Conservation (phyloP, 2,797 vertebrate species). For the Sandelia bainsii region DNA sequence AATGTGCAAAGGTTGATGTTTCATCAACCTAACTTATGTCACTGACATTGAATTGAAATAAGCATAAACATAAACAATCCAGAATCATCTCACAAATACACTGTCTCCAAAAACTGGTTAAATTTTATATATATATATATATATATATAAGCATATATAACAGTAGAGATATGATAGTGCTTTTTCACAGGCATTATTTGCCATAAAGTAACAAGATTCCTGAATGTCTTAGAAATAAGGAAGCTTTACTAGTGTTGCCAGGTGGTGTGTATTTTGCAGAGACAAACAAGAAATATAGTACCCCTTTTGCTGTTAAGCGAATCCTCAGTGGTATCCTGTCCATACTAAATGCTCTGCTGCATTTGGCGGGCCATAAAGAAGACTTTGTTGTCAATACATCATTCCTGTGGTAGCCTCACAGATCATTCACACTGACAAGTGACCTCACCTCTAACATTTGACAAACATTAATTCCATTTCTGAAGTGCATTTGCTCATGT, state of each 20-base stretch:
- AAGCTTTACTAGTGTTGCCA: background rate
- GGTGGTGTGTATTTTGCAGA: conserved; percentile 3
- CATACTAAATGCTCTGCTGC: background rate
- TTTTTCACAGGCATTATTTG: too few relatives aligned
- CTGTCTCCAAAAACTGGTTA: too few relatives aligned
- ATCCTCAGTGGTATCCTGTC: background rate
- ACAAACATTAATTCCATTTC: background rate
- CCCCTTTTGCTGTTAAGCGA: background rate
- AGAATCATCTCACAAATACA: background rate
- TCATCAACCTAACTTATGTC: background rate
- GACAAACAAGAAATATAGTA: conserved; percentile 10
- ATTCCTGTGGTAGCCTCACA: background rate
- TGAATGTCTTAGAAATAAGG: background rate
- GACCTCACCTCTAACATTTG: background rate
- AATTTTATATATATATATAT: too few relatives aligned
- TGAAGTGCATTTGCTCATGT: background rate
- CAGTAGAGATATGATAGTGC: too few relatives aligned
- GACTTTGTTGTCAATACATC: background rate
- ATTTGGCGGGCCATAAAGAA: background rate
- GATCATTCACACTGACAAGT: background rate
- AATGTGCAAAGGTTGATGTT: background rate
- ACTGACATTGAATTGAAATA: background rate
- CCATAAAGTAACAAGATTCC: background rate
- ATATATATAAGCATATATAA: too few relatives aligned
- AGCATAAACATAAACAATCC: too few relatives aligned